Conservation (phyloP, 2,888 invertebrate species). For the Laothoe populi region DNA sequence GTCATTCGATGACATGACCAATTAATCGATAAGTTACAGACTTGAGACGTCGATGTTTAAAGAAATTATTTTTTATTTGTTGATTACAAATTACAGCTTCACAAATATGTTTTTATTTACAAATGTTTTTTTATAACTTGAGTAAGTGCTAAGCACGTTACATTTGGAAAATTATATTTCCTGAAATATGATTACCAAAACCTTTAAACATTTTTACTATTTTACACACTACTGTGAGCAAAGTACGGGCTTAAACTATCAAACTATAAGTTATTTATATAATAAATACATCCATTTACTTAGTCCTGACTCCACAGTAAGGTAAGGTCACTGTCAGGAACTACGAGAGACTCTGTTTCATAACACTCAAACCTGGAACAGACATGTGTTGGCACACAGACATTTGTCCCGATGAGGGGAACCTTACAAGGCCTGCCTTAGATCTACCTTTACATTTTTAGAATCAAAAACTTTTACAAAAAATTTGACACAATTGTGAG, state of each 20-base stretch:
- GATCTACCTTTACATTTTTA: background rate
- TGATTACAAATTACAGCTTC: no score
- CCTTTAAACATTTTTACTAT: background rate
- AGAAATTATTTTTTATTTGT: no score
- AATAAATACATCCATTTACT: no score
- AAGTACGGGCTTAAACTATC: background rate
- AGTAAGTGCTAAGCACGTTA: background rate
- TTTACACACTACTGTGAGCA: background rate
- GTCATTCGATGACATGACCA: no score
- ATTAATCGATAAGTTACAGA: no score
- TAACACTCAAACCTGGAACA: background rate
- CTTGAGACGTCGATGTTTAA: no score
- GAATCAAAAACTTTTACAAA: background rate
- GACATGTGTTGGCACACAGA: background rate
- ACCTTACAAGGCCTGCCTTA: background rate
- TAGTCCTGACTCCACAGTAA: no score
- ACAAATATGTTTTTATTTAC: background rate
- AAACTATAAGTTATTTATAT: no score
- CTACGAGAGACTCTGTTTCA: no score
- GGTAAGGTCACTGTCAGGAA: no score
- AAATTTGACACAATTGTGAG: conserved; percentile 54
- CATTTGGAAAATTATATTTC: background rate
- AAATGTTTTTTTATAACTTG: background rate
- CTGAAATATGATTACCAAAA: background rate
- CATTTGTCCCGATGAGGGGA: background rate